Evolutionary conservation across 2,888 invertebrate species (phyloP).

Genomic region (Lasioglossum lativentre): DNA sequence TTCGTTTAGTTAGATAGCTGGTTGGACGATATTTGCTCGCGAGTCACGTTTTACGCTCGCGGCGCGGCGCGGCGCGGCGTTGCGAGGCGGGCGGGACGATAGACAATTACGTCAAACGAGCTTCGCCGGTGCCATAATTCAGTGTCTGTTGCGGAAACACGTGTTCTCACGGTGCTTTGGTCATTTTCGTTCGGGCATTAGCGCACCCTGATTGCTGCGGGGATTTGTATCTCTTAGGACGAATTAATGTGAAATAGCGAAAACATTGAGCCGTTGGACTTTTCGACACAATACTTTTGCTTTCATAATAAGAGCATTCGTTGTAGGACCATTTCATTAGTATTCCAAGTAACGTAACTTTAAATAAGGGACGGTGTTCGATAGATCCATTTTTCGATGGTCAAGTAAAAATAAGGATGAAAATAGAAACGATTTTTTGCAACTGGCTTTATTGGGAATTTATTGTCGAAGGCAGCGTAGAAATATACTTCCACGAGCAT

Average conservation of each 20-base stretch:
- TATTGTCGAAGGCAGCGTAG: neutral
- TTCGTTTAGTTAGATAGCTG: neutral
- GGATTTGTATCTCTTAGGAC: neutral
- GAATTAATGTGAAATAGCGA: neutral
- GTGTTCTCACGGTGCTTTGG: neutral
- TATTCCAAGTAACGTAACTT: no score
- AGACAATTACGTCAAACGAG: slow-evolving; percentile 13
- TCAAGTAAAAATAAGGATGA: neutral
- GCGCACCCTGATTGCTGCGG: neutral
- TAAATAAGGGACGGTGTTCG: no score
- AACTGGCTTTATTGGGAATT: neutral
- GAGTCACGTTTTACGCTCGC: slow-evolving; percentile 9
- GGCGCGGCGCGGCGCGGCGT: no score
- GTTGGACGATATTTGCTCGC: neutral
- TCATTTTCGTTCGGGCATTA: neutral
- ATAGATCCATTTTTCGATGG: neutral
- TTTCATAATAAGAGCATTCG: no score
- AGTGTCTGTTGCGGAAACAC: neutral
- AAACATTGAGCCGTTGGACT: no score
- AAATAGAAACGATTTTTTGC: neutral
- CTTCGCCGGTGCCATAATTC: neutral
- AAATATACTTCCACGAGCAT: neutral
- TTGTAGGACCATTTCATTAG: no score
- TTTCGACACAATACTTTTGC: no score
- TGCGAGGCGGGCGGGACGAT: neutral